These are phyloP conservation scores for Brachirus orientalis DNA, from an alignment of 2,113 vertebrate genomes.

Conservation along the genomic window DNA sequence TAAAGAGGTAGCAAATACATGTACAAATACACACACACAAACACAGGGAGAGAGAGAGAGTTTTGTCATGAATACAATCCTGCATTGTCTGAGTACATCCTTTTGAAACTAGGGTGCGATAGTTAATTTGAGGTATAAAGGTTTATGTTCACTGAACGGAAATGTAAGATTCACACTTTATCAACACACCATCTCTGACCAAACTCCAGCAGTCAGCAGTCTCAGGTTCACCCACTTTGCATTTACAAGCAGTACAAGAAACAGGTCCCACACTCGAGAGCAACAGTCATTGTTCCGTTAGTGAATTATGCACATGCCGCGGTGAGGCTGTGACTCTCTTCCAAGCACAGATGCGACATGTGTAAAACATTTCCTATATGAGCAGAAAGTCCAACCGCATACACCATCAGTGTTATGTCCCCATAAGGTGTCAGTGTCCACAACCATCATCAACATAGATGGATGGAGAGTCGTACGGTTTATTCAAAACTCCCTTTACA, in stretches of 20 bases:
- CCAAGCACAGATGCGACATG: not conserved
- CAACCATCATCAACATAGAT: too few species aligned
- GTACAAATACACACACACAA: too few species aligned
- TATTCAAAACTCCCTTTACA: too few species aligned
- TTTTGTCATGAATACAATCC: too few species aligned
- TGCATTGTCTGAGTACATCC: too few species aligned
- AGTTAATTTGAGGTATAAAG: not conserved
- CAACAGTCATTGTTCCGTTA: slow-evolving; percentile 30
- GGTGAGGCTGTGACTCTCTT: too few species aligned
- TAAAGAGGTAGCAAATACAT: too few species aligned
- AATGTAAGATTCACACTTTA: slow-evolving; percentile 48
- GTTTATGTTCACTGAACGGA: slow-evolving; percentile 12
- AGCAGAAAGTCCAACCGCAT: not conserved
- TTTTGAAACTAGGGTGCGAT: too few species aligned
- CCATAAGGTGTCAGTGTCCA: not conserved
- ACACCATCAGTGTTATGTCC: not conserved
- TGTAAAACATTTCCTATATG: not conserved
- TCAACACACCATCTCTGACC: slow-evolving; percentile 64
- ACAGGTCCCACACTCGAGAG: not conserved
- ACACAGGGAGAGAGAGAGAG: too few species aligned
- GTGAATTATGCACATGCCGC: not conserved
- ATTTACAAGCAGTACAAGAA: slow-evolving; percentile 1
- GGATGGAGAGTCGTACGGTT: not conserved
- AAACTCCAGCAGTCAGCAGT: slow-evolving; percentile 31
- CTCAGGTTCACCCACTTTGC: slow-evolving; percentile 44